Evolutionary conservation across 1,140 invertebrate genomes (phyloP).

Genomic region (Chionoecetes opilio): DNA sequence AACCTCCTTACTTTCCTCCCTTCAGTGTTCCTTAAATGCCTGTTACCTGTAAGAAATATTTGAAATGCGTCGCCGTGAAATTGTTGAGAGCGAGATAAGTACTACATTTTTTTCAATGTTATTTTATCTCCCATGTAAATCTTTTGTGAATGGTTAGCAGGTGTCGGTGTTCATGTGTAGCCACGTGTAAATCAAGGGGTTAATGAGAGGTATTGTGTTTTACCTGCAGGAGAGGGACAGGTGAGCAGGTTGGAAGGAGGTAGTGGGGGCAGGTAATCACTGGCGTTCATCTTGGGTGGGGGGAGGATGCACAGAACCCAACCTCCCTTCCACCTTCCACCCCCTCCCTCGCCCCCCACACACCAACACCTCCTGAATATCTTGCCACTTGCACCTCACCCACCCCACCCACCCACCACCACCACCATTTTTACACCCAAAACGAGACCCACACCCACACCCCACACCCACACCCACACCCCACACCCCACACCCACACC

Average conservation of each 20-base stretch:
- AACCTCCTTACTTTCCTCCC: too few species aligned
- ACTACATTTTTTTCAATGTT: not conserved
- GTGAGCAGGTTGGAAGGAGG: not conserved
- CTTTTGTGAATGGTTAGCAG: not conserved
- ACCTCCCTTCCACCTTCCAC: not conserved
- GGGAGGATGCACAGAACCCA: not conserved
- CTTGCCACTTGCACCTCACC: not conserved
- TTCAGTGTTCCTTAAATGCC: not conserved
- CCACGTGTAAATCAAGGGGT: not conserved
- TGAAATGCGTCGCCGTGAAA: not conserved
- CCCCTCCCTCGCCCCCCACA: not conserved
- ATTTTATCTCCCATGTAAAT: not conserved
- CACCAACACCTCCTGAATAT: not conserved
- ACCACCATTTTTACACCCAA: too few species aligned
- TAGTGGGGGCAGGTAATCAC: not conserved
- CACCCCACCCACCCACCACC: not conserved
- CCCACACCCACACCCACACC: not conserved
- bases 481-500: not conserved
- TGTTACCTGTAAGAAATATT: not conserved
- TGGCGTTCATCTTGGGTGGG: not conserved
- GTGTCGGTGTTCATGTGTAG: not conserved
- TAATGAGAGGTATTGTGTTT: slow-evolving; percentile 30
- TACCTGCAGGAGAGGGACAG: slow-evolving; percentile 33
- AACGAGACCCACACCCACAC: too few species aligned
- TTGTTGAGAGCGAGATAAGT: not conserved